A percentile compares a stretch with the other conserved stretches of the same genome.
These are phyloP conservation scores for Patiria pectinifera DNA, from an alignment of 53 echinoderm and acorn worm genomes.

Conservation along the genomic window DNA sequence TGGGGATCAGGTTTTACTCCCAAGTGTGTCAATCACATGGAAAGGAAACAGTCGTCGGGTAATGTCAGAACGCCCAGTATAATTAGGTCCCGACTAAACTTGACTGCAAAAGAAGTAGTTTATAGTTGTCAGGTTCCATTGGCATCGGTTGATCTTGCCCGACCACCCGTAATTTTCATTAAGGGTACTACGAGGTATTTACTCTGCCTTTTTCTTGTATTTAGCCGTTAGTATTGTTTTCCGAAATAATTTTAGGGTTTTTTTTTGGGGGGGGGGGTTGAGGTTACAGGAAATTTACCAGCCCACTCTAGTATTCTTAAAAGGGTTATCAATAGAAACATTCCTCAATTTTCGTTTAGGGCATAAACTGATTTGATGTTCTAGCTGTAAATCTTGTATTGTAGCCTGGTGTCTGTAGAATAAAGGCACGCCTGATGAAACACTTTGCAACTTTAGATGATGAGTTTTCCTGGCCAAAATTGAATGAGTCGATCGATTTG, in stretches of 20 bases:
- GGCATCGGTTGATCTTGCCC: background rate
- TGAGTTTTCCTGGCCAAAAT: background rate
- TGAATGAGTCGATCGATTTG: background rate
- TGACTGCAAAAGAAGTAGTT: background rate
- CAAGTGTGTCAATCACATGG: conserved; percentile 23
- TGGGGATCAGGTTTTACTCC: background rate
- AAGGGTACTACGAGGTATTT: background rate
- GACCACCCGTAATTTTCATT: conserved; percentile 63
- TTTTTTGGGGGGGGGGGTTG: background rate
- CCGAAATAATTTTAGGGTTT: background rate
- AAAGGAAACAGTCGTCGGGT: background rate
- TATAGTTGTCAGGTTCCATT: background rate
- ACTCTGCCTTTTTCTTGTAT: background rate
- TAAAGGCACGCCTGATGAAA: no score
- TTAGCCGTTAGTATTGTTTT: background rate
- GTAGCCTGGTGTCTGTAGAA: no score
- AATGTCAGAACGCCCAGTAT: background rate
- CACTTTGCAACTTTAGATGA: background rate
- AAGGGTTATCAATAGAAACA: no score
- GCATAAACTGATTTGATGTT: no score
- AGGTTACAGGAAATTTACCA: no score
- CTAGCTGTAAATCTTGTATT: no score
- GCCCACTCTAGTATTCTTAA: no score
- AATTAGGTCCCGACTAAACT: conserved; percentile 2
- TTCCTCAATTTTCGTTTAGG: no score